These are phyloP conservation scores for Goniozus legneri DNA, from an alignment of 1,140 invertebrate genomes.

Conservation along the genomic window DNA sequence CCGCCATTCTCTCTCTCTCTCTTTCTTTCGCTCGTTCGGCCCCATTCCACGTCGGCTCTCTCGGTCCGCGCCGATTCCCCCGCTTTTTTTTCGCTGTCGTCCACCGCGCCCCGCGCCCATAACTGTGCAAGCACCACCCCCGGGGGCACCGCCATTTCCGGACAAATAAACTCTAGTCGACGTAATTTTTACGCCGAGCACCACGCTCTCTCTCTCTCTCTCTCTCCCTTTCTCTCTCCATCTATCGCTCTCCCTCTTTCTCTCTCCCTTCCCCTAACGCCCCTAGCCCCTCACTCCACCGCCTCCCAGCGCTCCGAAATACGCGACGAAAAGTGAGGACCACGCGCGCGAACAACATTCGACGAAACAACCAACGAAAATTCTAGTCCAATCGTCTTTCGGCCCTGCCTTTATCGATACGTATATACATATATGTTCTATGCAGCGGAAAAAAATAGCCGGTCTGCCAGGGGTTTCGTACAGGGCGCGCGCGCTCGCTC, in stretches of 20 bases:
- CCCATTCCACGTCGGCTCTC: slow-evolving; percentile 28
- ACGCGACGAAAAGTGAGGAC: slow-evolving; percentile 50
- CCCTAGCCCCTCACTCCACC: no score
- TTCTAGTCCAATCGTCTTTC: neutral
- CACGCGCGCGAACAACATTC: slow-evolving; percentile 20
- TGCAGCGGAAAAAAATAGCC: no score
- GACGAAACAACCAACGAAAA: slow-evolving; percentile 9
- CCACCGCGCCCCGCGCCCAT: slow-evolving; percentile 43
- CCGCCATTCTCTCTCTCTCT: slow-evolving; percentile 24
- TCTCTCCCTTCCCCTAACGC: no score
- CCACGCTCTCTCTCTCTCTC: no score
- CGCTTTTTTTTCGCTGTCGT: slow-evolving; percentile 17
- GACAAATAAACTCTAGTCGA: slow-evolving; percentile 57
- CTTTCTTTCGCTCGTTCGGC: slow-evolving; percentile 26
- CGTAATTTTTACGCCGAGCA: slow-evolving; percentile 53
- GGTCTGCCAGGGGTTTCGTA: no score
- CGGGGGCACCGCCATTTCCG: slow-evolving; percentile 53
- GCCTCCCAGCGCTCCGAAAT: no score
- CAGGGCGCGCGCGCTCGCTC: no score
- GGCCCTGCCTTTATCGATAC: neutral
- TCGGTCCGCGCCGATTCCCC: slow-evolving; percentile 20
- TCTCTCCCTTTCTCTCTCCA: no score
- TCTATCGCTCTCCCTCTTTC: no score
- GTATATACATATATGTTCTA: no score
- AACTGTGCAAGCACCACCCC: slow-evolving; percentile 50